A percentile compares a stretch with the other conserved stretches of the same genome.
Evolutionary conservation across 1,140 invertebrate species (phyloP).

Genomic region (Macrobrachium rosenbergii): DNA sequence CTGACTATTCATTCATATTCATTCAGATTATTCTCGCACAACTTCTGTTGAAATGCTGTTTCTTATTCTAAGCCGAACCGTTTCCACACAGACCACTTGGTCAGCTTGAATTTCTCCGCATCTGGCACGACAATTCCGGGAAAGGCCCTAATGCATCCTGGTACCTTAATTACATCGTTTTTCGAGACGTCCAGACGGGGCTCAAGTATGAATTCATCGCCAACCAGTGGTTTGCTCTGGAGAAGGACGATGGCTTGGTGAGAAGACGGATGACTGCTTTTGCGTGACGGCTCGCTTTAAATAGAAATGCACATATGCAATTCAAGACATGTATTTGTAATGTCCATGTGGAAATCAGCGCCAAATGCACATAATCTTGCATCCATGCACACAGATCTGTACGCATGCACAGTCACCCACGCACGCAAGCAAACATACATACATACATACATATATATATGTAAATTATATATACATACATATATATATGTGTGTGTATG

Average conservation of each 20-base stretch:
- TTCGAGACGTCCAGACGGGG: slow-evolving; percentile 73
- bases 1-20: too few relatives aligned
- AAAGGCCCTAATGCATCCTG: slow-evolving; percentile 72
- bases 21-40: too few relatives aligned
- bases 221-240: slow-evolving; percentile 74
- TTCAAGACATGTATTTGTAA: not conserved
- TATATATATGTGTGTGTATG: not conserved
- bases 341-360: not conserved
- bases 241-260: slow-evolving; percentile 70
- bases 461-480: not conserved
- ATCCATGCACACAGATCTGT: too few relatives aligned
- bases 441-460: not conserved
- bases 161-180: slow-evolving; percentile 72
- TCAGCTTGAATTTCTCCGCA: slow-evolving; percentile 71
- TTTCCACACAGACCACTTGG: slow-evolving; percentile 70
- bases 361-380: not conserved
- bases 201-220: slow-evolving; percentile 72
- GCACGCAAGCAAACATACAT: not conserved
- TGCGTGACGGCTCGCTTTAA: not conserved
- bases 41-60: too few relatives aligned
- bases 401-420: not conserved
- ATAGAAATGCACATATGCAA: not conserved
- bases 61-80: too few relatives aligned
- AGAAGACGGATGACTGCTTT: not conserved
- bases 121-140: slow-evolving; percentile 75